A percentile compares a stretch with the other conserved stretches of the same genome.
Evolutionary conservation across 23 tunicate species (phyloP).

Genomic region (Halocynthia roretzi): DNA sequence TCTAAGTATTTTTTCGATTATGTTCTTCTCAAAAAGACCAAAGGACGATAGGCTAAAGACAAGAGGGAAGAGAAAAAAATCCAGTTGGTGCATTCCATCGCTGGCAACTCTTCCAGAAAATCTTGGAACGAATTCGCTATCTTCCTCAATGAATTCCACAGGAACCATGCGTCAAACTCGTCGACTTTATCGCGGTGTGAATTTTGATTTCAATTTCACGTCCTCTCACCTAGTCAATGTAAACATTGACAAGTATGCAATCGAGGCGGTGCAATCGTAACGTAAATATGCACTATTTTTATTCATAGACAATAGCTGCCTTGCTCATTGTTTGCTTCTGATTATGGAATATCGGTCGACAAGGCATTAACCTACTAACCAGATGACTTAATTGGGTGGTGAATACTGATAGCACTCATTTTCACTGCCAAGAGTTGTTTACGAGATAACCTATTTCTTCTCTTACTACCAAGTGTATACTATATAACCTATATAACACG

Average conservation of each 20-base stretch:
- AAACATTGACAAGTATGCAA: conserved; percentile 43
- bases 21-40: background rate
- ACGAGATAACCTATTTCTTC: no score
- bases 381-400: no score
- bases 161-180: background rate
- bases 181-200: background rate
- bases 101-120: conserved; percentile 46
- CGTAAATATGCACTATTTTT: no score
- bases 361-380: no score
- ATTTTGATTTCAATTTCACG: conserved; percentile 3
- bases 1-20: no score
- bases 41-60: background rate
- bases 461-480: no score
- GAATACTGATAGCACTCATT: no score
- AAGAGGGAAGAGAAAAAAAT: conserved; percentile 27
- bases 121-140: conserved; percentile 15
- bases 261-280: background rate
- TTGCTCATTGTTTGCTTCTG: no score
- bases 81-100: conserved; percentile 78
- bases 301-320: no score
- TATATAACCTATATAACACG: no score
- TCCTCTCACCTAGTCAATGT: conserved; percentile 81
- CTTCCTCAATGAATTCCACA: conserved; percentile 18
- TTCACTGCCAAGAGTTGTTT: no score
- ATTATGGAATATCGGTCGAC: no score